phyloP scores from a whole-genome alignment of 2,888 invertebrate genomes.

The Ormyrus labotus region DNA sequence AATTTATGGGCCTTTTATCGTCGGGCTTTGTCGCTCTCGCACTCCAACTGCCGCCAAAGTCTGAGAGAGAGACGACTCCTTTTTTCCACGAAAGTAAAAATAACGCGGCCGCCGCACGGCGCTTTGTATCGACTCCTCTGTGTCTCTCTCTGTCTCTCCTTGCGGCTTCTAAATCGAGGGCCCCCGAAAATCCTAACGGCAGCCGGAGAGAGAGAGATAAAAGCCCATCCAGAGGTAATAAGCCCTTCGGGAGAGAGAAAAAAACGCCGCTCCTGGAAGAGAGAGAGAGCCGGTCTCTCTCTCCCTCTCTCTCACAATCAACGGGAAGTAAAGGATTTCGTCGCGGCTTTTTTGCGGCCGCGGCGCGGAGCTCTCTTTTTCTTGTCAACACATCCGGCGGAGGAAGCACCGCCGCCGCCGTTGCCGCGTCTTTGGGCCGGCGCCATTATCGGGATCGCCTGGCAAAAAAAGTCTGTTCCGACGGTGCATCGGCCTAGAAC shows the following conservation, averaged over 20 bases:
- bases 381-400: conserved; percentile 38
- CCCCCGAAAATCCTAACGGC: neutral
- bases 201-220: no score
- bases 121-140: neutral
- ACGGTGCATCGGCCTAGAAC: conserved; percentile 41
- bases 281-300: neutral
- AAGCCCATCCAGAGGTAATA: conserved; percentile 8
- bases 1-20: conserved; percentile 48
- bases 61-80: neutral
- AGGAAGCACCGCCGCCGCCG: neutral
- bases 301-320: conserved; percentile 8
- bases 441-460: conserved; percentile 31
- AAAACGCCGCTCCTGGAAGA: no score
- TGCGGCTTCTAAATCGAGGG: neutral
- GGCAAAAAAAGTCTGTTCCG: conserved; percentile 26
- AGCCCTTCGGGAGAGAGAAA: neutral
- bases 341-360: neutral
- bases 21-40: conserved; percentile 10
- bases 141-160: neutral
- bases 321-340: conserved; percentile 38
- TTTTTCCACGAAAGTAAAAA: neutral
- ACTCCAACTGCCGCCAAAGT: neutral
- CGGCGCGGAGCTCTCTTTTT: conserved; percentile 11
- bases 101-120: neutral
- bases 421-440: neutral